Conservation (phyloP, 2,797 vertebrate genomes). For the Pyrocephalus nanus region DNA sequence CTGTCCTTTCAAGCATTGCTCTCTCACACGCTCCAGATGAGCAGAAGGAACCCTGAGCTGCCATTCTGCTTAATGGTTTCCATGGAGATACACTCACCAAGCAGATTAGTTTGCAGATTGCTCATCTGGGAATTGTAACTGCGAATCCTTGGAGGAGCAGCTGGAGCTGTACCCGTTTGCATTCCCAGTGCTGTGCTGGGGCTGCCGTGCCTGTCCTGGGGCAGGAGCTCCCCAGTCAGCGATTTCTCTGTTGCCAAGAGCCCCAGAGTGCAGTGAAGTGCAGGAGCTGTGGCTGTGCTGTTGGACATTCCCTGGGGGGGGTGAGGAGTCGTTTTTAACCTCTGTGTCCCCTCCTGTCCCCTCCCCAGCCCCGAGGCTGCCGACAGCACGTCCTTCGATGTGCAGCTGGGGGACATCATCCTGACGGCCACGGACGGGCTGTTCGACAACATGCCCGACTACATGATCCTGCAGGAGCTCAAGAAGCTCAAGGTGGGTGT, state of each 20-base stretch:
- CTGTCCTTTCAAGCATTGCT: neutral
- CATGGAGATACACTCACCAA: neutral
- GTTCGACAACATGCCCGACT: slow-evolving; percentile 99
- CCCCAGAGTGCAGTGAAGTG: accelerated
- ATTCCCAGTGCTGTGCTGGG: neutral
- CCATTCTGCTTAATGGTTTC: slow-evolving; percentile 18
- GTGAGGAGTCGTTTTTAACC: neutral
- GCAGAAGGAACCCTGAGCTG: slow-evolving; percentile 1
- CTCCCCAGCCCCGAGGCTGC: slow-evolving; percentile 90
- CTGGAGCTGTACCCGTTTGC: neutral
- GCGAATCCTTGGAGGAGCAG: neutral
- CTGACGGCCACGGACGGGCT: slow-evolving; percentile 96
- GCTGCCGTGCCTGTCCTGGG: neutral
- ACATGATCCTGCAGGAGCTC: slow-evolving; percentile 98
- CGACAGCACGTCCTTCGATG: slow-evolving; percentile 94
- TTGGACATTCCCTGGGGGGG: neutral
- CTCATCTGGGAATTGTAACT: slow-evolving; percentile 3
- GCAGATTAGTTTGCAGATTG: neutral
- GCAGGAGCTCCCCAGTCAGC: neutral
- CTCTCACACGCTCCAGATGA: neutral
- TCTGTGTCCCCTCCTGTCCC: neutral
- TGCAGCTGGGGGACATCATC: slow-evolving; percentile 98
- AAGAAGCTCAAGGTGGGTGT: slow-evolving; percentile 91
- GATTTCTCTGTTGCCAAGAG: neutral
- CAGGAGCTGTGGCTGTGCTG: neutral